These are phyloP conservation scores for Brachylomia viminalis DNA, from an alignment of 2,888 invertebrate species.

Conservation along the genomic window DNA sequence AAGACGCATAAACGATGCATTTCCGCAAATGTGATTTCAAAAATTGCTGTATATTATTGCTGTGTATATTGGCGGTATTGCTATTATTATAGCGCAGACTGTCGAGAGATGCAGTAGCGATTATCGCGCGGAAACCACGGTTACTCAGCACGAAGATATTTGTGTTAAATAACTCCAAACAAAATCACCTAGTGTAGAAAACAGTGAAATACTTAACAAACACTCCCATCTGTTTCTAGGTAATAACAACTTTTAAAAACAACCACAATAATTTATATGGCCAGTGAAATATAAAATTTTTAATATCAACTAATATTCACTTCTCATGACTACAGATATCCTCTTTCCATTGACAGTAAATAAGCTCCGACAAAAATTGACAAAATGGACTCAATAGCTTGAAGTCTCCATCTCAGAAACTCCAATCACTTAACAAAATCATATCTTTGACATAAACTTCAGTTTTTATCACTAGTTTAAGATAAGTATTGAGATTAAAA, in stretches of 20 bases:
- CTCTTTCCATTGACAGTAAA: background rate
- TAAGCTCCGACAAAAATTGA: slow-evolving; percentile 37
- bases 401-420: slow-evolving; percentile 1
- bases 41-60: no score
- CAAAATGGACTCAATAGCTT: slow-evolving; percentile 19
- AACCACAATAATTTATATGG: background rate
- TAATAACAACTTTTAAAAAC: background rate
- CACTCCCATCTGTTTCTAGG: background rate
- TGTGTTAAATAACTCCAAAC: background rate
- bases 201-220: slow-evolving; percentile 10
- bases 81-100: background rate
- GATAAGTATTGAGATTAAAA: slow-evolving; percentile 8
- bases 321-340: background rate
- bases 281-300: background rate
- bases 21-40: no score
- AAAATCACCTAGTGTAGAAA: background rate
- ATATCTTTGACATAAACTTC: slow-evolving; percentile 35
- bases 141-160: background rate
- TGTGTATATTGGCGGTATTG: no score
- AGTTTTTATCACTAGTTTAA: slow-evolving; percentile 13
- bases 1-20: background rate
- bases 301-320: background rate
- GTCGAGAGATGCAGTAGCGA: background rate
- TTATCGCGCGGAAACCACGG: background rate
- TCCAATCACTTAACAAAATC: slow-evolving; percentile 29